phyloP scores from a whole-genome alignment of 2,113 vertebrate genomes.

The Verasper variegatus region DNA sequence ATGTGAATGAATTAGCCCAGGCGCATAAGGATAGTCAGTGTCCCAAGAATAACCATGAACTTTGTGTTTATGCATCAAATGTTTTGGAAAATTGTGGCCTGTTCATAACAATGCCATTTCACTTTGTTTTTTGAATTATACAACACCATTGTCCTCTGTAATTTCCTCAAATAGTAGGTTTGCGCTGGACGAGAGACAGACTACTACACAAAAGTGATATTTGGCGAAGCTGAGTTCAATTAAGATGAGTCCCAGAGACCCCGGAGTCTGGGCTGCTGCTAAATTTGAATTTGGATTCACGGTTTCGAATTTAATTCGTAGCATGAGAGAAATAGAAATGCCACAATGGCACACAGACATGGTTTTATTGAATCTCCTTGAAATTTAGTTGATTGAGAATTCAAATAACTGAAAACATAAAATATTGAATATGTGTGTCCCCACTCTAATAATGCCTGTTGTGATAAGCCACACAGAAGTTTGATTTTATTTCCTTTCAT shows the following conservation, averaged over 20 bases:
- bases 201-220: conserved; percentile 51
- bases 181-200: conserved; percentile 41
- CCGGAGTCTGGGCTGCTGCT: not conserved
- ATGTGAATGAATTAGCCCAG: conserved; percentile 33
- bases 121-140: conserved; percentile 61
- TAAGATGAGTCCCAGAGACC: conserved; percentile 13
- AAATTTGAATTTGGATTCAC: conserved; percentile 21
- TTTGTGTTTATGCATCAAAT: conserved; percentile 61
- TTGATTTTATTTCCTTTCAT: not conserved
- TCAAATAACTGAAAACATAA: not conserved
- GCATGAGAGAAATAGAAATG: not conserved
- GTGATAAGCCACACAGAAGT: not conserved
- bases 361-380: not conserved
- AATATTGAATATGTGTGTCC: not conserved
- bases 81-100: conserved; percentile 67
- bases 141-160: conserved; percentile 59
- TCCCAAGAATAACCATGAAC: conserved; percentile 29
- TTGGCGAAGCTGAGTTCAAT: conserved; percentile 47
- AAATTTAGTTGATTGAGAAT: not conserved
- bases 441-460: no score
- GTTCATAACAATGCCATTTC: conserved; percentile 59
- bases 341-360: not conserved
- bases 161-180: conserved; percentile 65
- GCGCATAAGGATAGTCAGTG: conserved; percentile 12
- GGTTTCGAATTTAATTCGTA: conserved; percentile 20